These are phyloP conservation scores for Trissolcus brochymenae DNA, from an alignment of 2,888 invertebrate species.

Conservation along the genomic window DNA sequence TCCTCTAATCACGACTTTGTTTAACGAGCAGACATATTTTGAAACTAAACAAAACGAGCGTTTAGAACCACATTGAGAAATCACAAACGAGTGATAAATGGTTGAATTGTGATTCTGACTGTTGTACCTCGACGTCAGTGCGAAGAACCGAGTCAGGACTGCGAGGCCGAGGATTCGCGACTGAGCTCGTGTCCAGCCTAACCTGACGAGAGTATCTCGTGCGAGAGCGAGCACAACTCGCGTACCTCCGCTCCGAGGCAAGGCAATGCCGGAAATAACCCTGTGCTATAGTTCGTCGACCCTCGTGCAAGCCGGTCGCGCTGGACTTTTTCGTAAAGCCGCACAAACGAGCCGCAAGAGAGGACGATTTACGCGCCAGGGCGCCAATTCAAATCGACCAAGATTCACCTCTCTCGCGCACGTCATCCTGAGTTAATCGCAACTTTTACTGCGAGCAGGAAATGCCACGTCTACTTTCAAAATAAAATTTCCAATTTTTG, in stretches of 20 bases:
- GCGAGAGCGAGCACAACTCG: slow-evolving; percentile 49
- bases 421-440: too few relatives aligned
- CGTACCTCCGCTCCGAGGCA: slow-evolving; percentile 57
- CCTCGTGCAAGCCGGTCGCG: slow-evolving; percentile 65
- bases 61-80: too few relatives aligned
- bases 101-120: not conserved
- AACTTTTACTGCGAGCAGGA: too few relatives aligned
- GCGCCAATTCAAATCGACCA: slow-evolving; percentile 18
- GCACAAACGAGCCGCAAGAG: slow-evolving; percentile 33
- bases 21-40: too few relatives aligned
- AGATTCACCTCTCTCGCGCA: not conserved
- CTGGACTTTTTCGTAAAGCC: slow-evolving; percentile 54
- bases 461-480: too few relatives aligned
- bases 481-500: too few relatives aligned
- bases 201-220: slow-evolving; percentile 53
- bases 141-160: slow-evolving; percentile 39
- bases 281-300: slow-evolving; percentile 69
- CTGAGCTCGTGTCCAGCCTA: slow-evolving; percentile 52
- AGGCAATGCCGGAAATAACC: slow-evolving; percentile 75
- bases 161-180: slow-evolving; percentile 48
- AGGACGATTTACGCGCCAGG: slow-evolving; percentile 20
- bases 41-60: too few relatives aligned
- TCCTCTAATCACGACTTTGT: not conserved
- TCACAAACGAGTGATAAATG: too few relatives aligned
- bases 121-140: slow-evolving; percentile 25